These are phyloP conservation scores for Melanogrammus aeglefinus DNA, from an alignment of 2,797 vertebrate species.

Conservation along the genomic window DNA sequence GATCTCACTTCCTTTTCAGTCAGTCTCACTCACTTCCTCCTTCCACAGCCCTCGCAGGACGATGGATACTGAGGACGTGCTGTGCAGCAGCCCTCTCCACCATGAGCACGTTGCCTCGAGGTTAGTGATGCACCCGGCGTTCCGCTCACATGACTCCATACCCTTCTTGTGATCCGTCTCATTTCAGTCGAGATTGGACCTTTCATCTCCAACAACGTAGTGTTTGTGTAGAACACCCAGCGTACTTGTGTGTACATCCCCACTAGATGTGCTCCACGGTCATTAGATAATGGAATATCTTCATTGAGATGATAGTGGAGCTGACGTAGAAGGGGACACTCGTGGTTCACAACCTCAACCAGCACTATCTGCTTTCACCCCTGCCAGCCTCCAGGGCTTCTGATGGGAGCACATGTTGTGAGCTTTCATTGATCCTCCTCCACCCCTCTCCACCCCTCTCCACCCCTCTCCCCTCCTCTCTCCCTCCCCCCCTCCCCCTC, in stretches of 20 bases:
- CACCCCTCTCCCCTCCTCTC: too few species aligned
- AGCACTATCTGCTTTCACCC: background rate
- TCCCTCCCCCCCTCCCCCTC: too few species aligned
- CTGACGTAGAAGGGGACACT: background rate
- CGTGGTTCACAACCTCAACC: background rate
- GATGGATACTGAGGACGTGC: constrained; percentile 42
- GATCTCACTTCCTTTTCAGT: background rate
- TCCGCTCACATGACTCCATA: background rate
- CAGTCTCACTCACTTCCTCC: constrained; percentile 11
- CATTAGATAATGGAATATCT: background rate
- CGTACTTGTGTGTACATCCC: background rate
- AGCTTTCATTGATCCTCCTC: background rate
- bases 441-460: background rate
- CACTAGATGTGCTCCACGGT: background rate
- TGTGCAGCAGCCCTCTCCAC: constrained; percentile 20
- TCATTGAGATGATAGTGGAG: background rate
- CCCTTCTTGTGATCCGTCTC: background rate
- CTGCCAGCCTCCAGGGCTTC: background rate
- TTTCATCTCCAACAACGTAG: background rate
- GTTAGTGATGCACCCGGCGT: constrained; percentile 44
- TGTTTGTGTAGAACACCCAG: background rate
- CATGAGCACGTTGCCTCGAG: constrained; percentile 44
- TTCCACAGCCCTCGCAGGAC: constrained; percentile 50
- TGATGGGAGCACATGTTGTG: background rate
- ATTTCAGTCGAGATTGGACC: background rate